Percentiles rank a stretch among this genome's conserved stretches.
These are phyloP conservation scores for Pachyrhynchus sulphureomaculatus DNA, from an alignment of 1,140 invertebrate genomes.

Conservation along the genomic window DNA sequence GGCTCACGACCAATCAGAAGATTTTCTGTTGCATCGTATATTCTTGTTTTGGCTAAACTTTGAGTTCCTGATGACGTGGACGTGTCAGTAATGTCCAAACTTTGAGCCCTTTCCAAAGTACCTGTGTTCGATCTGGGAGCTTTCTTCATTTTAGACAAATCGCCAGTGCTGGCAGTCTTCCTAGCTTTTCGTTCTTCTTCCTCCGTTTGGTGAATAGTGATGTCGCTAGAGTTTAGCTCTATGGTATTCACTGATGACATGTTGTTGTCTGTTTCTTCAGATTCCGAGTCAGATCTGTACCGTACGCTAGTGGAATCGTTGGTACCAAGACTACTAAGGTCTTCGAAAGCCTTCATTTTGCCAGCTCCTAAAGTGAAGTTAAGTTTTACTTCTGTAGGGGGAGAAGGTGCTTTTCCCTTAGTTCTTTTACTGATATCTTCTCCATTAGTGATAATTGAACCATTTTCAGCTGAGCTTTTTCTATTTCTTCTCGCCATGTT, in stretches of 20 bases:
- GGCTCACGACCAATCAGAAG: slow-evolving; percentile 58
- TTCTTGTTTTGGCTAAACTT: slow-evolving; percentile 64
- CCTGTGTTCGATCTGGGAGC: slow-evolving; percentile 56
- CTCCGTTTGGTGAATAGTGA: slow-evolving; percentile 68
- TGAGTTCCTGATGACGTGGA: no score
- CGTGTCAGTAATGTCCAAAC: slow-evolving; percentile 74
- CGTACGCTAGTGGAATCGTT: slow-evolving; percentile 11
- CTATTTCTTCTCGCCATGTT: slow-evolving; percentile 67
- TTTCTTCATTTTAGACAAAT: slow-evolving; percentile 72
- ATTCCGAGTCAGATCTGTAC: slow-evolving; percentile 54
- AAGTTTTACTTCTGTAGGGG: slow-evolving; percentile 53
- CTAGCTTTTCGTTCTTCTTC: slow-evolving; percentile 66
- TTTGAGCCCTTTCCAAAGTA: slow-evolving; percentile 77
- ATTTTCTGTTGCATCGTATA: slow-evolving; percentile 45
- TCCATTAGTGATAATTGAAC: slow-evolving; percentile 50
- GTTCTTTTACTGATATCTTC: slow-evolving; percentile 59
- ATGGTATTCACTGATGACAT: slow-evolving; percentile 58
- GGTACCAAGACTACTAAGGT: slow-evolving; percentile 12
- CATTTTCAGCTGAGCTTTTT: slow-evolving; percentile 53
- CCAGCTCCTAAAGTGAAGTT: slow-evolving; percentile 29
- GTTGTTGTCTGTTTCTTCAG: slow-evolving; percentile 56
- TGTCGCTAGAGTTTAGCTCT: slow-evolving; percentile 70
- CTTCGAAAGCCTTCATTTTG: slow-evolving; percentile 17
- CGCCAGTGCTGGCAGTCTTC: slow-evolving; percentile 78
- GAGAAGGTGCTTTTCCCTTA: slow-evolving; percentile 73